Percentiles rank a stretch among this genome's conserved stretches.
Evolutionary conservation across 2,888 invertebrate genomes (phyloP).

Genomic region (Coecobrya sp.): DNA sequence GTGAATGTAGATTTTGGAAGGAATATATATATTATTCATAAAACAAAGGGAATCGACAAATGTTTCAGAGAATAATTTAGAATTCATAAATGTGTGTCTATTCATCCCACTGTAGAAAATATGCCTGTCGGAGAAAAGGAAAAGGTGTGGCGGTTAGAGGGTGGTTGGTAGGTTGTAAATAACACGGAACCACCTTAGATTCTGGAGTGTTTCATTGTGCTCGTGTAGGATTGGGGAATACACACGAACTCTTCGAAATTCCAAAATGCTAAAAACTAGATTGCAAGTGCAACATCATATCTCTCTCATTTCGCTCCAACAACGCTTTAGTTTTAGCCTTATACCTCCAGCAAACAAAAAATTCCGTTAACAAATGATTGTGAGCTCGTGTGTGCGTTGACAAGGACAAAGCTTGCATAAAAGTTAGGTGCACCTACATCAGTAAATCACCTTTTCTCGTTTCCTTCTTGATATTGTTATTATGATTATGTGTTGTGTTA

Average conservation of each 20-base stretch:
- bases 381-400: slow-evolving; percentile 61
- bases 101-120: slow-evolving; percentile 67
- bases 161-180: background rate
- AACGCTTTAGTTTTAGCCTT: slow-evolving; percentile 4
- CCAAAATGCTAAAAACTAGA: background rate
- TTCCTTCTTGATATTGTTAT: slow-evolving; percentile 36
- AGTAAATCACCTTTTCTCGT: slow-evolving; percentile 67
- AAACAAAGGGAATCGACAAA: slow-evolving; percentile 10
- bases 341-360: slow-evolving; percentile 14
- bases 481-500: slow-evolving; percentile 44
- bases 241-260: slow-evolving; percentile 30
- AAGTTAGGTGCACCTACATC: slow-evolving; percentile 37
- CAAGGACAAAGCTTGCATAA: slow-evolving; percentile 73
- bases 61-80: slow-evolving; percentile 45
- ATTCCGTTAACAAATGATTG: slow-evolving; percentile 66
- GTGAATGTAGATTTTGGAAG: slow-evolving; percentile 1
- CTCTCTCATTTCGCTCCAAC: slow-evolving; percentile 21
- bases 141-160: slow-evolving; percentile 56
- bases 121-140: slow-evolving; percentile 15
- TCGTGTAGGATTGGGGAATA: slow-evolving; percentile 17
- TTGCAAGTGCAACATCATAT: slow-evolving; percentile 42
- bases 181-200: background rate
- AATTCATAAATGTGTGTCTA: slow-evolving; percentile 70
- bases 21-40: background rate
- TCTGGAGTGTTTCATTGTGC: slow-evolving; percentile 22